Evolutionary conservation across 2,797 vertebrate genomes (phyloP).

Genomic region (Trematomus bernacchii): DNA sequence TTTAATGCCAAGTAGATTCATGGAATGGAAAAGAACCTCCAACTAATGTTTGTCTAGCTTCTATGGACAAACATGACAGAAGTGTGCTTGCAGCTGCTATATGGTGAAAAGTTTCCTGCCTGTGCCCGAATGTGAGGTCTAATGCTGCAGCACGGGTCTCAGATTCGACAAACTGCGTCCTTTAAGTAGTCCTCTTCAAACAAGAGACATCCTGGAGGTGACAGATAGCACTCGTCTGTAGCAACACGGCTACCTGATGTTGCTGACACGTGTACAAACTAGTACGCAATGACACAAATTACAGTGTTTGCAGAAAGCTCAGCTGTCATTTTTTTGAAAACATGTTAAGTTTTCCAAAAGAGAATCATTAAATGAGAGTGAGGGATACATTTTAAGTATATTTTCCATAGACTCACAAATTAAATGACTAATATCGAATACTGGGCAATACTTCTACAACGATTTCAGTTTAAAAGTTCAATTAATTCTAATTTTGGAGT

Average conservation of each 20-base stretch:
- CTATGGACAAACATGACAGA: conserved; percentile 14
- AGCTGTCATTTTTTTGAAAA: conserved; percentile 22
- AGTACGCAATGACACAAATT: not conserved
- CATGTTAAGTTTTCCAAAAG: conserved; percentile 4
- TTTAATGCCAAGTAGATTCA: conserved; percentile 13
- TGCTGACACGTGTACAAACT: conserved; percentile 23
- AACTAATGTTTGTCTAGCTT: conserved; percentile 13
- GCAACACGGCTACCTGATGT: conserved; percentile 32
- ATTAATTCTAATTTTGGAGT: not conserved
- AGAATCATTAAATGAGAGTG: conserved; percentile 9
- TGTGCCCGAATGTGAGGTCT: conserved; percentile 3
- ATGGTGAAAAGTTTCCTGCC: conserved; percentile 6
- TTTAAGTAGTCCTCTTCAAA: conserved; percentile 34
- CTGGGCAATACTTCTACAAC: not conserved
- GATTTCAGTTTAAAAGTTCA: conserved; percentile 9
- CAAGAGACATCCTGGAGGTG: conserved; percentile 50
- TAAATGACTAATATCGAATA: not conserved
- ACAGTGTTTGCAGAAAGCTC: conserved; percentile 22
- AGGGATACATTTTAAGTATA: conserved; percentile 10
- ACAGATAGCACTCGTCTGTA: conserved; percentile 34
- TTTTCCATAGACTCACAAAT: too few relatives aligned
- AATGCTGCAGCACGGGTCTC: not conserved
- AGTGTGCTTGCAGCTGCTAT: not conserved
- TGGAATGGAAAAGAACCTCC: not conserved
- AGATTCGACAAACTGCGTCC: not conserved